Evolutionary conservation across 2,113 vertebrate species (phyloP).

Genomic region (Ciconia boyciana): DNA sequence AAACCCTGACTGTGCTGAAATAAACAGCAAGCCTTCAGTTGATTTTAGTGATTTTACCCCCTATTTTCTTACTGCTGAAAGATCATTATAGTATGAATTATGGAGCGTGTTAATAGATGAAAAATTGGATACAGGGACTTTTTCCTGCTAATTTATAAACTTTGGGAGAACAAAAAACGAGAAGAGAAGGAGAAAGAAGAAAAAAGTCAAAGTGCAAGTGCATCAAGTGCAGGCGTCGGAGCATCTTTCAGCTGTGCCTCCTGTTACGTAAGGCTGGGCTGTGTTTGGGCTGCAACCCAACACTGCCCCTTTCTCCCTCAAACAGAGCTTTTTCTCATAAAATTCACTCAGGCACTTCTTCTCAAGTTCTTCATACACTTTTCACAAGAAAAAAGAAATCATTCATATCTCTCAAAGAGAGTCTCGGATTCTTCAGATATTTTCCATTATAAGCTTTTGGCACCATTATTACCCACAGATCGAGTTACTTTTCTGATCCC

Average conservation of each 20-base stretch:
- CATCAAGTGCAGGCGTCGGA: slow-evolving; percentile 9
- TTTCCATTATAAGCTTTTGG: slow-evolving; percentile 78
- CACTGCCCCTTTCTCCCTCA: slow-evolving; percentile 64
- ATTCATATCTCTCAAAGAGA: slow-evolving; percentile 80
- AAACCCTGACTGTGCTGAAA: neutral
- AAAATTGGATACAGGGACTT: neutral
- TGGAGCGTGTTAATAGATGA: neutral
- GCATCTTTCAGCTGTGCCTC: slow-evolving; percentile 75
- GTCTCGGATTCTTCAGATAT: slow-evolving; percentile 78
- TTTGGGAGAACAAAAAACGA: neutral
- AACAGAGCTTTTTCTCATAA: slow-evolving; percentile 82
- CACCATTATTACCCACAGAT: slow-evolving; percentile 68
- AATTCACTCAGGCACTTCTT: slow-evolving; percentile 75
- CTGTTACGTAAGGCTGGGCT: slow-evolving; percentile 55
- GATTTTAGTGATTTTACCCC: neutral
- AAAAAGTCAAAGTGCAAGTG: slow-evolving; percentile 35
- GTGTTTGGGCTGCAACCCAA: slow-evolving; percentile 67
- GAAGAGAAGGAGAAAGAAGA: neutral
- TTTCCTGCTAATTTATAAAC: neutral
- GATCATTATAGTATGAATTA: neutral
- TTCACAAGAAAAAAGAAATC: slow-evolving; percentile 79
- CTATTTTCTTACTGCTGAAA: neutral
- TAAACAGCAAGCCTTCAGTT: neutral
- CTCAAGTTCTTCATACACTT: slow-evolving; percentile 81
- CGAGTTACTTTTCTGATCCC: slow-evolving; percentile 77